phyloP scores from a whole-genome alignment of 2,113 vertebrate species.

The Urocolius indicus region DNA sequence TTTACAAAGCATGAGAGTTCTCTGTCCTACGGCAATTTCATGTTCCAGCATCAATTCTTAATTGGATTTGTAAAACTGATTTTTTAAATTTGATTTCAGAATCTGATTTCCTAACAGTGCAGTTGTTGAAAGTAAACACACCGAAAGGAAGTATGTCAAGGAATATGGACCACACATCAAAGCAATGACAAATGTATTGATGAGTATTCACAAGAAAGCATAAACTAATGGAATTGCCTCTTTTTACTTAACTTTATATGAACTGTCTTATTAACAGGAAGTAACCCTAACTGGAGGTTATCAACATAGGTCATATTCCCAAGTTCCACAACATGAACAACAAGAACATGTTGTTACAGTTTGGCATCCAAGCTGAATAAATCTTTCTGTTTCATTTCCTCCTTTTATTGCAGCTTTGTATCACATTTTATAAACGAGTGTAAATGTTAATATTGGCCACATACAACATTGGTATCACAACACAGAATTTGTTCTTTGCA shows the following conservation, averaged over 20 bases:
- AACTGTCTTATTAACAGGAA: slow-evolving; percentile 39
- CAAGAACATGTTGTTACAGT: slow-evolving; percentile 58
- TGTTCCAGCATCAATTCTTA: neutral
- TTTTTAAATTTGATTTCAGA: neutral
- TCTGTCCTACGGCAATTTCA: neutral
- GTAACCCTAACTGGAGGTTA: slow-evolving; percentile 35
- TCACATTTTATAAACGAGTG: neutral
- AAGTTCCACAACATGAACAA: slow-evolving; percentile 56
- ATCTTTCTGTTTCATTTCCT: slow-evolving; percentile 45
- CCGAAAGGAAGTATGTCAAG: neutral
- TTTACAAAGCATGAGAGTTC: neutral
- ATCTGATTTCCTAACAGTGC: neutral
- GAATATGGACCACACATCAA: neutral
- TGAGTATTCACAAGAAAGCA: neutral
- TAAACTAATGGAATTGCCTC: slow-evolving; percentile 1
- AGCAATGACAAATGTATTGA: neutral
- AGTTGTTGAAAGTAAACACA: neutral
- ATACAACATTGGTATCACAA: neutral
- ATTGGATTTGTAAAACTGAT: neutral
- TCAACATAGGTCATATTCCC: slow-evolving; percentile 45
- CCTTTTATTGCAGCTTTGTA: slow-evolving; percentile 32
- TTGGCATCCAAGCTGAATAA: slow-evolving; percentile 43
- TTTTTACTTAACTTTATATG: slow-evolving; percentile 11
- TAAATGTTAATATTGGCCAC: slow-evolving; percentile 57
- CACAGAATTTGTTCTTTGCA: slow-evolving; percentile 19